Evolutionary conservation across 2,888 invertebrate species (phyloP).

Genomic region (Yponomeuta cagnagella): DNA sequence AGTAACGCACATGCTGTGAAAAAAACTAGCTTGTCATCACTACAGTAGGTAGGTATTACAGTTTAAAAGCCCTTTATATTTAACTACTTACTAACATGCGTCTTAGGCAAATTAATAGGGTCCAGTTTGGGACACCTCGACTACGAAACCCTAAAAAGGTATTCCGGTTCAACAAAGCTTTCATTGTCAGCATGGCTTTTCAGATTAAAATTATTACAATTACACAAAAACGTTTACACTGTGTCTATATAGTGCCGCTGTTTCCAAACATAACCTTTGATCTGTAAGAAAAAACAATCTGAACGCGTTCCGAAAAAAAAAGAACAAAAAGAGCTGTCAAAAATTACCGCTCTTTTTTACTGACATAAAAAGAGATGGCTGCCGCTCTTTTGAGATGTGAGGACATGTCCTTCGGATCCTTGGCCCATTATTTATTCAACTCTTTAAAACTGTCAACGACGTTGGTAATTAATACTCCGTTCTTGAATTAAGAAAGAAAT

Average conservation of each 20-base stretch:
- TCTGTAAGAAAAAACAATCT: not conserved
- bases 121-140: too few species aligned
- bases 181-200: too few species aligned
- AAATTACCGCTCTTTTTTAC: constrained; percentile 1
- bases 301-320: not conserved
- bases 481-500: not conserved
- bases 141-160: too few species aligned
- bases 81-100: too few species aligned
- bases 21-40: too few species aligned
- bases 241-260: not conserved
- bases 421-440: constrained; percentile 5
- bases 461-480: constrained; percentile 3
- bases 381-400: constrained; percentile 7
- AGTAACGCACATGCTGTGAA: too few species aligned
- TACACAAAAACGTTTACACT: not conserved
- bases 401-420: constrained; percentile 8
- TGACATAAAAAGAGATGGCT: constrained; percentile 3
- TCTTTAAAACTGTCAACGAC: constrained; percentile 10
- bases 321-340: not conserved
- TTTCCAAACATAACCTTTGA: not conserved
- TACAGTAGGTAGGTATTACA: too few species aligned
- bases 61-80: too few species aligned
- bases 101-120: too few species aligned
- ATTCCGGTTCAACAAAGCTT: too few species aligned
- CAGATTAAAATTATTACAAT: too few species aligned